Evolutionary conservation across 1,140 invertebrate genomes (phyloP), one percentile per base, ranked within the genome.

Genomic region (Cyphomyrmex costatus): DNA sequence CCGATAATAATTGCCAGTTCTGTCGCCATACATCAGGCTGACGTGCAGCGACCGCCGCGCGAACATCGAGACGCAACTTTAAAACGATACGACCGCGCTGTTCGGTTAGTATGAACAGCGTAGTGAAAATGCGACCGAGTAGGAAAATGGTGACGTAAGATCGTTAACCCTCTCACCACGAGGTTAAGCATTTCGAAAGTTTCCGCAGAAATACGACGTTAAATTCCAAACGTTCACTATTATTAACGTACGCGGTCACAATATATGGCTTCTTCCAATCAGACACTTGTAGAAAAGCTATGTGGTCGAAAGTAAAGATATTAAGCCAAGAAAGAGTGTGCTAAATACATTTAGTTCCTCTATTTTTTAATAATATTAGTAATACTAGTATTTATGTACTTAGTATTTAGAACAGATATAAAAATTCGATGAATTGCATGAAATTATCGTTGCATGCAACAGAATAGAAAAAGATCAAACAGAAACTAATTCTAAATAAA

Each of bases 1-100:
- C 84, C 83, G 79, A 85, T 88, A 78, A 91, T 90, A 88, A 89
- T 90, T 91, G 86, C 90, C 89, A 88, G 86, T 73, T 86, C 77
- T 83, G 89, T 87, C 89, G 51, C 66, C 86, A 88, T 90, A 85
- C 88, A 89, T 90, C 89, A 90, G 83, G 4, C 76, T 61, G 68
- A 51, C 53, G 74, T 88, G 70, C 70, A 66, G 60, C n/a, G n/a
- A 21, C 8, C 21, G 56, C 65, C 85, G 79, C 85, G 79, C 24
- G 65, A 89, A 89, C 70, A 78, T 86, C 87, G 82, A 80, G 86
- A 88, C 66, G 86, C 61, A 88, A 58, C 66, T 73, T 85, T 36
- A 84, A n/a, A 63, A 33, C 68, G 49, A 74, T 51, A n/a, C 51
- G 46, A 82, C 19, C 14, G 53, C 71, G 8, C 10, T 19, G 27